Percentiles rank a stretch among this genome's conserved stretches.
phyloP scores from a whole-genome alignment of 2,888 invertebrate species.

The Platycheirus albimanus region DNA sequence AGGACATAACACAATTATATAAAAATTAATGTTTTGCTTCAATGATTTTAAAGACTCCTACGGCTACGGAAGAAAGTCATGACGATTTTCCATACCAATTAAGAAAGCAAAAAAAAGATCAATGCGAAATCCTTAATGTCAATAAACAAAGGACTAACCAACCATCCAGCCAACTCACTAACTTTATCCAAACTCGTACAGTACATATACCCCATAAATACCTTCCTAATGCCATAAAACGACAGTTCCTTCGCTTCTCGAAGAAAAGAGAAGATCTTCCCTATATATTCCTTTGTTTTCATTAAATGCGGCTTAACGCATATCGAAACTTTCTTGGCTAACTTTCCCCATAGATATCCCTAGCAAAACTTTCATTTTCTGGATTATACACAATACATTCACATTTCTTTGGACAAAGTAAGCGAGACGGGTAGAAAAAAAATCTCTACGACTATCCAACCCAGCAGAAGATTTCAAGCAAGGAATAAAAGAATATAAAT shows the following conservation, averaged over 20 bases:
- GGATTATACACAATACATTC: slow-evolving; percentile 62
- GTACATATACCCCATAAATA: slow-evolving; percentile 15
- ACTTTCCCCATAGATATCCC: slow-evolving; percentile 65
- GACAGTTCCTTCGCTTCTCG: slow-evolving; percentile 2
- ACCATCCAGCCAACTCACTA: not conserved
- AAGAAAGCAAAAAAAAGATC: not conserved
- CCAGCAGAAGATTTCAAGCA: not conserved
- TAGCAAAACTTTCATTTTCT: slow-evolving; percentile 68
- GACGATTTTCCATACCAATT: too few species aligned
- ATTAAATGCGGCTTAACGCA: slow-evolving; percentile 73
- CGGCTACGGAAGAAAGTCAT: too few species aligned
- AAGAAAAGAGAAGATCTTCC: slow-evolving; percentile 7
- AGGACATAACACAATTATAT: too few species aligned
- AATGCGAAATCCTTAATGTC: not conserved
- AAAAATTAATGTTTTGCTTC: too few species aligned
- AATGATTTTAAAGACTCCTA: too few species aligned
- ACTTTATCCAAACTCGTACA: not conserved
- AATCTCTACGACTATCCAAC: not conserved
- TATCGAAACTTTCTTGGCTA: slow-evolving; percentile 68
- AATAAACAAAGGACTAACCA: slow-evolving; percentile 12
- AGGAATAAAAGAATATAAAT: slow-evolving; percentile 56
- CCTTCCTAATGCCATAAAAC: slow-evolving; percentile 10
- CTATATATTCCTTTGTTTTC: slow-evolving; percentile 63
- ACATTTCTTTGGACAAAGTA: slow-evolving; percentile 53
- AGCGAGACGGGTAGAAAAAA: slow-evolving; percentile 21